Evolutionary conservation across 2,113 vertebrate species (phyloP).

Genomic region (Maccullochella peelii): DNA sequence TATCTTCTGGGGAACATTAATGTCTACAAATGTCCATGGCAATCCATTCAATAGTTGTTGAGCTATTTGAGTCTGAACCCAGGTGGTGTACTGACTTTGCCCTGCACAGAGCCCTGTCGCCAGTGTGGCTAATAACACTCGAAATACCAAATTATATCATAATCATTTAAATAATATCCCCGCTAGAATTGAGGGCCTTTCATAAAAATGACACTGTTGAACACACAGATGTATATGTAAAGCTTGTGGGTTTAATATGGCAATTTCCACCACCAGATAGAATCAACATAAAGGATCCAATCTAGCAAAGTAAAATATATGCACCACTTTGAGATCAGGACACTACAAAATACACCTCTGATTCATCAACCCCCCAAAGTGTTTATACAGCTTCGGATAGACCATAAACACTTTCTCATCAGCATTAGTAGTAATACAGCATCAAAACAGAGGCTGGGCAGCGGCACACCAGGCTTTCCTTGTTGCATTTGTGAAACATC

Average conservation of each 20-base stretch:
- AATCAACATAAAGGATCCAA: constrained; percentile 70
- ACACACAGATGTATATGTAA: constrained; percentile 50
- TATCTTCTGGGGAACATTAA: neutral
- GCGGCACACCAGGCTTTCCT: constrained; percentile 29
- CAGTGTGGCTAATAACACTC: neutral
- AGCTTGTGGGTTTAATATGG: constrained; percentile 77
- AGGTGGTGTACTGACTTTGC: neutral
- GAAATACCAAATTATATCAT: no score
- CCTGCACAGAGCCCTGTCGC: neutral
- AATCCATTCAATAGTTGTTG: neutral
- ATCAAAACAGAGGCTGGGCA: constrained; percentile 26
- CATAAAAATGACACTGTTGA: constrained; percentile 12
- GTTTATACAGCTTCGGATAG: constrained; percentile 26
- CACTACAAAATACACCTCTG: constrained; percentile 64
- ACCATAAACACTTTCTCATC: constrained; percentile 23
- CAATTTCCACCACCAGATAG: constrained; percentile 72
- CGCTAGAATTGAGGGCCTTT: neutral
- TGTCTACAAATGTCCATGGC: neutral
- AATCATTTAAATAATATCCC: neutral
- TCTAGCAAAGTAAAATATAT: constrained; percentile 60
- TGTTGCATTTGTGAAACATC: constrained; percentile 54
- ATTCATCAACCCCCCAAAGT: constrained; percentile 11
- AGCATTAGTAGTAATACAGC: constrained; percentile 28
- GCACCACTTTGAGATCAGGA: constrained; percentile 69
- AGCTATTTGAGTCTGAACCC: constrained; percentile 1